These are phyloP conservation scores for Drosophila nr. fundita DNA, from an alignment of 2,888 invertebrate species.

Conservation along the genomic window DNA sequence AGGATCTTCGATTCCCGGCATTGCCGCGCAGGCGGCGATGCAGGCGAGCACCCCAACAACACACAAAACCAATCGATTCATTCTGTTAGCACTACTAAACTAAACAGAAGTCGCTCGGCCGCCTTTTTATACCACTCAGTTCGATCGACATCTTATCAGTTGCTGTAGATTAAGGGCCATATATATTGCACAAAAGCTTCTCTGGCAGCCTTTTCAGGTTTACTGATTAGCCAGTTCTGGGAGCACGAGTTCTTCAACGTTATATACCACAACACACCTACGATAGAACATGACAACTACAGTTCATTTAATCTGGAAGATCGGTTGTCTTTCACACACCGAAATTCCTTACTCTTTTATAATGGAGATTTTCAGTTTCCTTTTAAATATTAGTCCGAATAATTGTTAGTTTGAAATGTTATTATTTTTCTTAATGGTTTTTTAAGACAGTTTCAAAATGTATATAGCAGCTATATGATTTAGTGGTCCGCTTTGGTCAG, in stretches of 20 bases:
- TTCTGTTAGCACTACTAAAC: constrained; percentile 44
- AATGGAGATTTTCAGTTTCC: neutral
- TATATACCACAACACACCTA: neutral
- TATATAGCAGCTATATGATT: neutral
- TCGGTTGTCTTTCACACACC: neutral
- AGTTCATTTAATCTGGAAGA: constrained; percentile 6
- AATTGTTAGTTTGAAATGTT: neutral
- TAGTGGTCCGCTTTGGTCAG: neutral
- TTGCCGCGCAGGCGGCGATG: constrained; percentile 26
- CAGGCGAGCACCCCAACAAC: constrained; percentile 54
- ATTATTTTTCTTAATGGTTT: neutral
- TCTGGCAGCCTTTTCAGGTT: constrained; percentile 4
- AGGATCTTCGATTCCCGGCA: constrained; percentile 57
- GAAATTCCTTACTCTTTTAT: neutral
- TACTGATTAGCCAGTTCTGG: constrained; percentile 41
- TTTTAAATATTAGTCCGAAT: neutral
- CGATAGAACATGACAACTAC: neutral
- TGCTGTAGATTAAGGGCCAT: constrained; percentile 44
- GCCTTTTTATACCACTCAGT: constrained; percentile 54
- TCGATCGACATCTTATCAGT: constrained; percentile 26
- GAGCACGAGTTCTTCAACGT: neutral
- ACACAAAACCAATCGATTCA: constrained; percentile 57
- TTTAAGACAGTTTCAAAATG: neutral
- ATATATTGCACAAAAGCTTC: constrained; percentile 25
- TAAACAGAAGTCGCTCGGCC: neutral